phyloP scores from a whole-genome alignment of 2,888 invertebrate species.

The Junonia oenone region DNA sequence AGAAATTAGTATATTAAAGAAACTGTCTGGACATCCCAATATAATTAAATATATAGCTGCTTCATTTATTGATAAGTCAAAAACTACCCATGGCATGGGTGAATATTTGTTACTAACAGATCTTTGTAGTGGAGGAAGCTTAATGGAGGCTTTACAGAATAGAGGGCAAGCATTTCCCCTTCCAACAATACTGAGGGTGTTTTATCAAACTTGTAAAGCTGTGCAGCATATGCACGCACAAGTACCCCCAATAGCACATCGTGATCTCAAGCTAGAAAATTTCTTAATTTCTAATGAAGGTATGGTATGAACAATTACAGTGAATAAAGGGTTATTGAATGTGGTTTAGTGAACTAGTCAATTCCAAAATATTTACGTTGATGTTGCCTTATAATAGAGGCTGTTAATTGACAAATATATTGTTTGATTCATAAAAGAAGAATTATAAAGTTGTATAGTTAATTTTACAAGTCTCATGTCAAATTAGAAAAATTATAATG shows the following conservation, averaged over 20 bases:
- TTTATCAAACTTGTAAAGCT: conserved; percentile 94
- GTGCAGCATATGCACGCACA: conserved; percentile 96
- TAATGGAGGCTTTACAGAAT: conserved; percentile 82
- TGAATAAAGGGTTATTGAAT: too few relatives aligned
- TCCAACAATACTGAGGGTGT: conserved; percentile 87
- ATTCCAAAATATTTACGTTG: too few relatives aligned
- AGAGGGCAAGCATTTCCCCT: conserved; percentile 81
- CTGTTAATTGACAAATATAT: too few relatives aligned
- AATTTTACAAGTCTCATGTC: too few relatives aligned
- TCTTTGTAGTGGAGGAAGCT: conserved; percentile 91
- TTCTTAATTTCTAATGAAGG: conserved; percentile 92
- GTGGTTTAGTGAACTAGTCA: too few relatives aligned
- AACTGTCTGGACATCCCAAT: conserved; percentile 93
- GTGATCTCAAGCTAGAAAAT: conserved; percentile 98
- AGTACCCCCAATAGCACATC: conserved; percentile 93
- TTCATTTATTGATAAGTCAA: conserved; percentile 87
- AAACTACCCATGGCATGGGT: conserved; percentile 88
- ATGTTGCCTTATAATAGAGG: too few relatives aligned
- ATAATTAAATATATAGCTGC: conserved; percentile 94
- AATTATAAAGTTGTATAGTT: too few relatives aligned
- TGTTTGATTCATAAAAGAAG: background rate
- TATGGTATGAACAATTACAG: conserved; percentile 32
- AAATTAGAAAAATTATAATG: too few relatives aligned
- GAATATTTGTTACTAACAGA: conserved; percentile 96
- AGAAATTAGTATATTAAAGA: conserved; percentile 92